phyloP scores from a whole-genome alignment of 2,113 vertebrate genomes.

The Crotalus helleri region DNA sequence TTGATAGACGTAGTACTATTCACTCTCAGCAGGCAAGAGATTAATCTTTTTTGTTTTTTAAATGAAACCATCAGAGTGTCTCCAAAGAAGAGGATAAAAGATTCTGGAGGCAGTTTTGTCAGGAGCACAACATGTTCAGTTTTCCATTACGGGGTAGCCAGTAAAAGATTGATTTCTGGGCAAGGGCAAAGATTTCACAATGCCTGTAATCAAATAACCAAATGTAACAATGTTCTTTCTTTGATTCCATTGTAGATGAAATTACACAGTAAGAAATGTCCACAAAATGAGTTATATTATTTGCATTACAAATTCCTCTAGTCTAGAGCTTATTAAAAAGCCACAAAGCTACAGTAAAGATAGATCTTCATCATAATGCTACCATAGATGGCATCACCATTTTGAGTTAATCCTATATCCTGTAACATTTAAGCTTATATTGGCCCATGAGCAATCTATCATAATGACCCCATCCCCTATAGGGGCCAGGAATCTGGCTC shows the following conservation, averaged over 20 bases:
- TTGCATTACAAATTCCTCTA: rapidly evolving
- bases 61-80: not conserved
- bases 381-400: not conserved
- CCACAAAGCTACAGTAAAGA: not conserved
- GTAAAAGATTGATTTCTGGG: conserved; percentile 6
- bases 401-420: not conserved
- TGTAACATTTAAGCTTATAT: not conserved
- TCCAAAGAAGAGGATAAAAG: not conserved
- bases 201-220: not conserved
- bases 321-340: not conserved
- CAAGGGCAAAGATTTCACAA: not conserved
- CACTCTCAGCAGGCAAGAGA: not conserved
- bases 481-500: not conserved
- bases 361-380: not conserved
- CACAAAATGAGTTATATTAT: not conserved
- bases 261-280: not conserved
- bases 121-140: not conserved
- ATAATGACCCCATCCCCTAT: not conserved
- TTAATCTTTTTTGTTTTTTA: not conserved
- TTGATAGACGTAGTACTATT: conserved; percentile 1
- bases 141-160: conserved; percentile 18
- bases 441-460: not conserved
- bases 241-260: not conserved
- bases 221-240: not conserved
- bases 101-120: not conserved